These are phyloP conservation scores for Heterohyrax brucei DNA, from an alignment of 2,797 vertebrate species.

Conservation along the genomic window DNA sequence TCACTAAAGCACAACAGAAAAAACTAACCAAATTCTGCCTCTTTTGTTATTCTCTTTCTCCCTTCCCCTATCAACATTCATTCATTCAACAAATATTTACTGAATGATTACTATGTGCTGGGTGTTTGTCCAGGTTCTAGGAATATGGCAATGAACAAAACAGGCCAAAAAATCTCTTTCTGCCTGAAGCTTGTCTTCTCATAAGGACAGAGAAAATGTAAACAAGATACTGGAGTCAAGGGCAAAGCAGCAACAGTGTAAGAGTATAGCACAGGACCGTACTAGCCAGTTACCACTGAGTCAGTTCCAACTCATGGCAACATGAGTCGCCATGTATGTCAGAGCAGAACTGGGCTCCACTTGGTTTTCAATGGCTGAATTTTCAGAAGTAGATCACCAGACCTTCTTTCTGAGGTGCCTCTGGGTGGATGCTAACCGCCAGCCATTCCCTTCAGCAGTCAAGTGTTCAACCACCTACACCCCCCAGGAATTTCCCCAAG, in stretches of 20 bases:
- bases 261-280: neutral
- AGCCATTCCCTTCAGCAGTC: neutral
- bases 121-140: neutral
- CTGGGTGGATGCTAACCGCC: neutral
- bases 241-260: neutral
- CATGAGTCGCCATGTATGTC: neutral
- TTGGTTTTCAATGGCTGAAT: neutral
- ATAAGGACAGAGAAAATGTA: neutral
- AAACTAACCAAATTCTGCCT: too few species aligned
- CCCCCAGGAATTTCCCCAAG: too few species aligned
- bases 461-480: too few species aligned
- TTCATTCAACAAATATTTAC: constrained; percentile 15
- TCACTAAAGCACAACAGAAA: too few species aligned
- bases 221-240: neutral
- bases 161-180: neutral
- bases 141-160: neutral
- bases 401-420: too few species aligned
- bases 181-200: neutral
- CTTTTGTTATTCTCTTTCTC: neutral
- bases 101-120: neutral
- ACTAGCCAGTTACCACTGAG: neutral
- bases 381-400: neutral
- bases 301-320: neutral
- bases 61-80: neutral
- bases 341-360: neutral